Evolutionary conservation across 2,797 vertebrate genomes (phyloP).

Genomic region (Cyprinodon diabolis): DNA sequence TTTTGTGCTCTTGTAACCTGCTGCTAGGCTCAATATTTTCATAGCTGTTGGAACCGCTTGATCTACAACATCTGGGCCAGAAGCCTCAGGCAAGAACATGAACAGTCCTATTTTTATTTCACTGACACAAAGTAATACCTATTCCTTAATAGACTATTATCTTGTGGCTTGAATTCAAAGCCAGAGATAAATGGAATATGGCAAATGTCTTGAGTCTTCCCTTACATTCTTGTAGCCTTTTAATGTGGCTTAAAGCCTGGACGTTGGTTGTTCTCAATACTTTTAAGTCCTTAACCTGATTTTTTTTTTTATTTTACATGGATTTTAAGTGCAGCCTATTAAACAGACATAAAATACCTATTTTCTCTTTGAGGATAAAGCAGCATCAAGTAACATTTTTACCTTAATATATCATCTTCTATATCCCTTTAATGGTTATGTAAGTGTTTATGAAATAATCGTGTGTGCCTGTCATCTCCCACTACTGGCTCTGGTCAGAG

Average conservation of each 20-base stretch:
- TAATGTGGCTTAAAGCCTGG: neutral
- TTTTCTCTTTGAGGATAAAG: too few species aligned
- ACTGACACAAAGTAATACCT: neutral
- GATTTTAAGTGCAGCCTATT: neutral
- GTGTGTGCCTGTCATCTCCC: too few species aligned
- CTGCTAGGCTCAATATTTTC: conserved; percentile 5
- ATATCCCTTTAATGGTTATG: too few species aligned
- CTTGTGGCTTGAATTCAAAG: neutral
- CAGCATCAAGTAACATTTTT: too few species aligned
- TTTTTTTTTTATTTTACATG: neutral
- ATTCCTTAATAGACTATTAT: neutral
- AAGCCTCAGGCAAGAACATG: neutral
- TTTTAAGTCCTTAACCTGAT: neutral
- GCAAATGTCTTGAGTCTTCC: neutral
- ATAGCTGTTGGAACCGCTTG: neutral
- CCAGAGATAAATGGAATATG: neutral
- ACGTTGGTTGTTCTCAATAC: neutral
- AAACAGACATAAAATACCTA: neutral
- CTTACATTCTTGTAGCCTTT: neutral
- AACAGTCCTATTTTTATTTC: neutral
- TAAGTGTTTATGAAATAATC: too few species aligned
- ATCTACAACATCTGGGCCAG: conserved; percentile 3
- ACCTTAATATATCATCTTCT: too few species aligned
- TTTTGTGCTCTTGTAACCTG: neutral
- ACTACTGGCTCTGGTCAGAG: too few species aligned